Evolutionary conservation across 2,113 vertebrate species (phyloP).

Genomic region (Stomatorhinus ivindoensis): DNA sequence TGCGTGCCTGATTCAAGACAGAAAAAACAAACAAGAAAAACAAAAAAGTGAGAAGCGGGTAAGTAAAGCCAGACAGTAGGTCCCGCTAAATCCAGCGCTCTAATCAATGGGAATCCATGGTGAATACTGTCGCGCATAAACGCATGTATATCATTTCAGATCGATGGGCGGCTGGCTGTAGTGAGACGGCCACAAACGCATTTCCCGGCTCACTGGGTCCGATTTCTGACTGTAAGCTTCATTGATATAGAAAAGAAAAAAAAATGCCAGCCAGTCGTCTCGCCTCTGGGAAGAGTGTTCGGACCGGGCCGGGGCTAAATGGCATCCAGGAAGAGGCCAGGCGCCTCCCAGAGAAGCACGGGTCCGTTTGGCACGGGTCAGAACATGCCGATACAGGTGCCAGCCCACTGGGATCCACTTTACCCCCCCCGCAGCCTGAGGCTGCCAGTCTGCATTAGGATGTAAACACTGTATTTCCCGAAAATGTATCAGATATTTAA

Average conservation of each 20-base stretch:
- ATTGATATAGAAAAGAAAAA: not conserved
- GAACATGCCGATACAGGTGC: not conserved
- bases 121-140: not conserved
- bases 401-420: not conserved
- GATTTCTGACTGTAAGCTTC: slow-evolving; percentile 10
- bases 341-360: not conserved
- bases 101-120: not conserved
- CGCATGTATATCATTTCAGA: not conserved
- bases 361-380: not conserved
- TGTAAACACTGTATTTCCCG: not conserved
- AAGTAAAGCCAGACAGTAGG: not conserved
- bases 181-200: not conserved
- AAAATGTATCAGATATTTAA: not conserved
- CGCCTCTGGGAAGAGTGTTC: not conserved
- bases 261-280: not conserved
- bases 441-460: not conserved
- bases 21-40: not conserved
- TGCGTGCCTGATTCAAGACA: slow-evolving; percentile 63
- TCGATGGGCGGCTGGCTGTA: not conserved
- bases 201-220: not conserved
- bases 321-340: not conserved
- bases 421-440: not conserved
- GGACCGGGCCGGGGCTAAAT: not conserved
- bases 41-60: not conserved
- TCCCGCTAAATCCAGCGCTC: not conserved